phyloP scores from a whole-genome alignment of 2,888 invertebrate species.

The Cerastis rubricosa region DNA sequence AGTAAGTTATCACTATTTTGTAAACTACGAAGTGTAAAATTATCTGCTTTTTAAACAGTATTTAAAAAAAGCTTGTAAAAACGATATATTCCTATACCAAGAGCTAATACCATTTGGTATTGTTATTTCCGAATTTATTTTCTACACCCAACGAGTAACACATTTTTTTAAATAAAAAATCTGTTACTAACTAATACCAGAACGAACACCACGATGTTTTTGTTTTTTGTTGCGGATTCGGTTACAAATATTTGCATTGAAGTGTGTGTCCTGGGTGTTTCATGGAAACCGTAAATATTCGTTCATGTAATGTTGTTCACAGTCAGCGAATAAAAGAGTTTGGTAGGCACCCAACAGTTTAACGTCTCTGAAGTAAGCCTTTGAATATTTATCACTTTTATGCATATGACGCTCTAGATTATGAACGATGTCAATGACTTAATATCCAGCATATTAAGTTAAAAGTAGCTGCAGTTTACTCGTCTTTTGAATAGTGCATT shows the following conservation, averaged over 20 bases:
- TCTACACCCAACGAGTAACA: too few species aligned
- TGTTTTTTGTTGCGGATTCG: background rate
- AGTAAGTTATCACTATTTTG: background rate
- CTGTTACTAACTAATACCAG: too few species aligned
- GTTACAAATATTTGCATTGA: conserved; percentile 11
- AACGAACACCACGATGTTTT: background rate
- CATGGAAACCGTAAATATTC: background rate
- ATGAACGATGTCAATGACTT: background rate
- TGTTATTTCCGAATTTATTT: too few species aligned
- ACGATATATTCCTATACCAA: too few species aligned
- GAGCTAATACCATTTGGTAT: too few species aligned
- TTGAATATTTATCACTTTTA: conserved; percentile 18
- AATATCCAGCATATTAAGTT: background rate
- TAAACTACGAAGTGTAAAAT: background rate
- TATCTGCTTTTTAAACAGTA: background rate
- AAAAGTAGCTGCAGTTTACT: background rate
- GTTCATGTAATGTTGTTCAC: background rate
- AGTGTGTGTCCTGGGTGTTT: background rate
- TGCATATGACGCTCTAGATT: background rate
- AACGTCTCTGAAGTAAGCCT: background rate
- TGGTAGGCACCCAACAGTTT: background rate
- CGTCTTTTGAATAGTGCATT: background rate
- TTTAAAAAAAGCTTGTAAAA: background rate
- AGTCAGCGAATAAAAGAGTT: background rate
- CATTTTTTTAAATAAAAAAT: too few species aligned